These are phyloP conservation scores for Scaptomyza reducta DNA, from an alignment of 2,888 invertebrate genomes.

Conservation along the genomic window DNA sequence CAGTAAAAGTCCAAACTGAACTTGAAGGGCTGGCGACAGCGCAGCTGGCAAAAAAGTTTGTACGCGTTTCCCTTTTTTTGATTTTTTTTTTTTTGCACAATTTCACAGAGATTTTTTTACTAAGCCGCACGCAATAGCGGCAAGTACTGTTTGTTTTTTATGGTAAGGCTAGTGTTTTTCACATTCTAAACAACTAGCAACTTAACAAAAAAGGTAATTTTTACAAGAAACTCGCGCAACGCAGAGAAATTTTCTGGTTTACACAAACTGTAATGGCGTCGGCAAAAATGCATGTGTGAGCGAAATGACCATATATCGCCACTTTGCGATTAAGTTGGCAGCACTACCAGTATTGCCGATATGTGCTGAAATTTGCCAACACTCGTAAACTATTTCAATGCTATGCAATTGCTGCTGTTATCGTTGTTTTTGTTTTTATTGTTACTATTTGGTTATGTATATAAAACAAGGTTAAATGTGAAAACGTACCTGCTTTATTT, in stretches of 20 bases:
- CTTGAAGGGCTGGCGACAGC: slow-evolving; percentile 46
- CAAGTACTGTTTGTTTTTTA: slow-evolving; percentile 31
- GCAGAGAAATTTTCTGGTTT: slow-evolving; percentile 81
- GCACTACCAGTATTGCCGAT: slow-evolving; percentile 55
- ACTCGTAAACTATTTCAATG: slow-evolving; percentile 45
- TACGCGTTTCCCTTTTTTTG: slow-evolving; percentile 40
- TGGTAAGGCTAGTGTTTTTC: slow-evolving; percentile 42
- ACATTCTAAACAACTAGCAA: slow-evolving; percentile 62
- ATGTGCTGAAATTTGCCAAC: slow-evolving; percentile 59
- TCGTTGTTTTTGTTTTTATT: slow-evolving; percentile 38
- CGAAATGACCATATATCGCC: slow-evolving; percentile 65
- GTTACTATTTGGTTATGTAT: slow-evolving; percentile 63
- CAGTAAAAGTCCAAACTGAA: slow-evolving; percentile 31
- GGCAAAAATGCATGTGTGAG: slow-evolving; percentile 82
- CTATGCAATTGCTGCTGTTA: slow-evolving; percentile 37
- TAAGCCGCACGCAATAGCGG: slow-evolving; percentile 29
- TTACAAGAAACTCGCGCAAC: slow-evolving; percentile 63
- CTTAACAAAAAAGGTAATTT: slow-evolving; percentile 58
- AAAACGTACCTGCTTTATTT: slow-evolving; percentile 93
- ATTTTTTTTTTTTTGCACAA: slow-evolving; percentile 40
- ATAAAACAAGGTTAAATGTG: slow-evolving; percentile 60
- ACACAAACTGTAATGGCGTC: slow-evolving; percentile 83
- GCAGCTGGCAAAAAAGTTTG: slow-evolving; percentile 61
- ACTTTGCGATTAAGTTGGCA: slow-evolving; percentile 59
- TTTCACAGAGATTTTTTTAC: slow-evolving; percentile 41